These are phyloP conservation scores for Drosophila carrolli DNA, from an alignment of 1,140 invertebrate genomes.

Conservation along the genomic window DNA sequence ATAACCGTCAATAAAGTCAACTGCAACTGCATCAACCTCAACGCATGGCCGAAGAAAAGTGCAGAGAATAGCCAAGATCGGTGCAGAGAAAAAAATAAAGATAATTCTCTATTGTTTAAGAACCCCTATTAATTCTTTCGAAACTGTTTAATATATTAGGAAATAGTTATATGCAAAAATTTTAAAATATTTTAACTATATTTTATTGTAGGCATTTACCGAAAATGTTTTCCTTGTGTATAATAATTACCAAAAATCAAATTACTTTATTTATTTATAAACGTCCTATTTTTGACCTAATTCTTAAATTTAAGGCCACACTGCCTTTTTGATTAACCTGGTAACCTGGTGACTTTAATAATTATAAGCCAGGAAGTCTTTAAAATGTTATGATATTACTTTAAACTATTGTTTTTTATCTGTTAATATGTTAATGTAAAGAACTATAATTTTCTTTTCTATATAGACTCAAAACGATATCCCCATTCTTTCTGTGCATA, in stretches of 20 bases:
- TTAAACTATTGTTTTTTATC: too few species aligned
- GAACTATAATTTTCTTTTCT: background rate
- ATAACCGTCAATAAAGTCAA: slow-evolving; percentile 82
- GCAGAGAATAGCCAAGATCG: background rate
- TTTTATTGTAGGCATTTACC: too few species aligned
- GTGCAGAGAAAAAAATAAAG: slow-evolving; percentile 13
- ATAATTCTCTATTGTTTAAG: too few species aligned
- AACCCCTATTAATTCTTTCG: too few species aligned
- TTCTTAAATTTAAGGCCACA: background rate
- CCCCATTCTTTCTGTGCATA: background rate
- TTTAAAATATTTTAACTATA: too few species aligned
- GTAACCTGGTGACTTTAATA: background rate
- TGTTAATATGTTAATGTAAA: too few species aligned
- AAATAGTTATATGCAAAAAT: too few species aligned
- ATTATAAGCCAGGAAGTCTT: background rate
- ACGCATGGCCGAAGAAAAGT: slow-evolving; percentile 36
- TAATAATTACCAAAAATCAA: too few species aligned
- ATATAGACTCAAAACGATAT: background rate
- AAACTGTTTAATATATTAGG: too few species aligned
- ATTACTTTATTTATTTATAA: too few species aligned
- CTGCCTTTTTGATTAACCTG: background rate
- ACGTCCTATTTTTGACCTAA: background rate
- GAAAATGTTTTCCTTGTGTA: too few species aligned
- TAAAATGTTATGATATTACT: too few species aligned
- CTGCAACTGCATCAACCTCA: slow-evolving; percentile 50